Evolutionary conservation across 1,140 invertebrate species (phyloP).

Genomic region (Cardiocondyla obscurior): DNA sequence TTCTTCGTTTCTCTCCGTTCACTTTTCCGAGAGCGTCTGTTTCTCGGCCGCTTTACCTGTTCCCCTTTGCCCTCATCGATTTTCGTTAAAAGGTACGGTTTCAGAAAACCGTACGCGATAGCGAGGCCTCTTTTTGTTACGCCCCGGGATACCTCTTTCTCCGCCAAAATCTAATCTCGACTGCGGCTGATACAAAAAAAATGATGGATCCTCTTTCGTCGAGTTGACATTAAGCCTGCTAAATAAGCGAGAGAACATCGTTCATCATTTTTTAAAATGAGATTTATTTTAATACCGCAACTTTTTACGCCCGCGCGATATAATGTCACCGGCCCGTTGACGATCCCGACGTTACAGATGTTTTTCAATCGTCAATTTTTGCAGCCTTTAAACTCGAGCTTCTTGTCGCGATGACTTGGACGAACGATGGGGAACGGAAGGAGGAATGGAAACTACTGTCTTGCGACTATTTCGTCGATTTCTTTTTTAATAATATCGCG

Average conservation of each 20-base stretch:
- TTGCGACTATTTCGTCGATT: neutral
- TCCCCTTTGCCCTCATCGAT: conserved; percentile 73
- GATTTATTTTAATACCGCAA: neutral
- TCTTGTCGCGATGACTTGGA: no score
- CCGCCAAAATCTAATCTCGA: neutral
- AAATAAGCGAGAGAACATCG: neutral
- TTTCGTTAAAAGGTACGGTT: neutral
- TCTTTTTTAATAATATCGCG: neutral
- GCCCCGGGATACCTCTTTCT: neutral
- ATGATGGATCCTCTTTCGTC: neutral
- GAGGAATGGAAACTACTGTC: neutral
- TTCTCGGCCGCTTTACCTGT: conserved; percentile 78
- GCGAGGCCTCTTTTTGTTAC: neutral
- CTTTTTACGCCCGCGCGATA: no score
- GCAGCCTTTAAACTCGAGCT: neutral
- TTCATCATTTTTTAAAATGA: neutral
- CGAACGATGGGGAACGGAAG: neutral
- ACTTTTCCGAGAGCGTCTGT: conserved; percentile 71
- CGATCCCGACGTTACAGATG: neutral
- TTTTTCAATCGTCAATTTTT: neutral
- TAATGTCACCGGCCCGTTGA: neutral
- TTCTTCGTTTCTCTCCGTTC: conserved; percentile 77
- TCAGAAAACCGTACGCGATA: neutral
- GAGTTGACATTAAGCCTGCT: neutral
- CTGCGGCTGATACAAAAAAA: neutral